These are phyloP conservation scores for Panonychus citri DNA, from an alignment of 1,140 invertebrate species.

Conservation along the genomic window DNA sequence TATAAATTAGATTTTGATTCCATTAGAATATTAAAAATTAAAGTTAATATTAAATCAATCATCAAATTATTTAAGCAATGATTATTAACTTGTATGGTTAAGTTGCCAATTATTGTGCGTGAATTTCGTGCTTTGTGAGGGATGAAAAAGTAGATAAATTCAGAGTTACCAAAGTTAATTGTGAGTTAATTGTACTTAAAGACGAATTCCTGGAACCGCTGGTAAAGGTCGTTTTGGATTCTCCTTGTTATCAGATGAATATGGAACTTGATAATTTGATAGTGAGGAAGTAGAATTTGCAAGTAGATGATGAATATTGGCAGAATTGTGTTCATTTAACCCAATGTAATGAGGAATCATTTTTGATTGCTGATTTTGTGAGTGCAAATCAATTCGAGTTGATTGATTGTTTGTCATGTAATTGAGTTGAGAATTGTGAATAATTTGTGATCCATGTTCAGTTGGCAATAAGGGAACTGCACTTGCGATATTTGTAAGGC, in stretches of 20 bases:
- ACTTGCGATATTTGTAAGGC: neutral
- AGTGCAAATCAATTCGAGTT: neutral
- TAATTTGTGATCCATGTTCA: neutral
- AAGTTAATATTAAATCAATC: too few relatives aligned
- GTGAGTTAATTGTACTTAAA: neutral
- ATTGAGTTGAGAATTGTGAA: slow-evolving; percentile 5
- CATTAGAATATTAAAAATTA: too few relatives aligned
- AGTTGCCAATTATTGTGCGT: too few relatives aligned
- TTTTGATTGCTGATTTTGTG: neutral
- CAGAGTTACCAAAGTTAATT: too few relatives aligned
- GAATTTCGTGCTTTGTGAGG: too few relatives aligned
- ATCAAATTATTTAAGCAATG: too few relatives aligned
- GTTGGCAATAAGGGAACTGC: slow-evolving; percentile 5
- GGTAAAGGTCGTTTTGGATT: slow-evolving; percentile 9
- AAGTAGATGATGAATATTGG: neutral
- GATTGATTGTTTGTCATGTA: slow-evolving; percentile 4
- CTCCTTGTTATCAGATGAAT: neutral
- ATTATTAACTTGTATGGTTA: too few relatives aligned
- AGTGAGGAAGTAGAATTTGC: neutral
- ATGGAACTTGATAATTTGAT: slow-evolving; percentile 1
- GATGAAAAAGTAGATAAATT: too few relatives aligned
- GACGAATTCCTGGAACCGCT: slow-evolving; percentile 6
- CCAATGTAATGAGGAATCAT: neutral
- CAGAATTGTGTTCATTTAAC: neutral
- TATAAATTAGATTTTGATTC: too few relatives aligned